phyloP scores from a whole-genome alignment of 2,113 vertebrate genomes.

The Phrynocephalus versicolor region DNA sequence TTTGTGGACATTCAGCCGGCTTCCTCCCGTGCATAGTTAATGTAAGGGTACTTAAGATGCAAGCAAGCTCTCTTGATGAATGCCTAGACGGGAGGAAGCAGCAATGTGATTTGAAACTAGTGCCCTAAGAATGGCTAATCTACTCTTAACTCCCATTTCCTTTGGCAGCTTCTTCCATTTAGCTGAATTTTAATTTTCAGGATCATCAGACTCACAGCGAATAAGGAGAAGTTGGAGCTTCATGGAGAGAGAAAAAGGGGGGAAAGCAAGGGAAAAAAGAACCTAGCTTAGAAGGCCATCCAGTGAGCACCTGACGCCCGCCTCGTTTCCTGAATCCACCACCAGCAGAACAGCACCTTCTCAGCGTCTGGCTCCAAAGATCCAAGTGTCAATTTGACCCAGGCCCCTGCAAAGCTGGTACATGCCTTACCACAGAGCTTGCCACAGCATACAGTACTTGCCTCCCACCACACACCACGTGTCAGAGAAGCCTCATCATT shows the following conservation, averaged over 20 bases:
- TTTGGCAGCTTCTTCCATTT: not conserved
- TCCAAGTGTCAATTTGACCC: not conserved
- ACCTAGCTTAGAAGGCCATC: not conserved
- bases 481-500: no score
- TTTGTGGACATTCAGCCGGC: not conserved
- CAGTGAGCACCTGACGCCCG: not conserved
- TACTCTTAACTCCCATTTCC: slow-evolving; percentile 1
- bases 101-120: not conserved
- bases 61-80: not conserved
- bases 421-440: no score
- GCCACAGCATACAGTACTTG: no score
- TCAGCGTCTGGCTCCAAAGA: not conserved
- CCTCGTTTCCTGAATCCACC: not conserved
- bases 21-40: not conserved
- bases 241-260: not conserved
- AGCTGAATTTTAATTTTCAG: slow-evolving; percentile 71
- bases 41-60: not conserved
- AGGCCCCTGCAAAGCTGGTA: no score
- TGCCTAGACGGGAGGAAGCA: not conserved
- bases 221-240: slow-evolving; percentile 8
- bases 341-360: not conserved
- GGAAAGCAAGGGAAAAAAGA: not conserved
- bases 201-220: slow-evolving; percentile 67
- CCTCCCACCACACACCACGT: no score
- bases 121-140: not conserved